Evolutionary conservation across 2,797 vertebrate genomes (phyloP).

Genomic region (Takifugu rubripes): DNA sequence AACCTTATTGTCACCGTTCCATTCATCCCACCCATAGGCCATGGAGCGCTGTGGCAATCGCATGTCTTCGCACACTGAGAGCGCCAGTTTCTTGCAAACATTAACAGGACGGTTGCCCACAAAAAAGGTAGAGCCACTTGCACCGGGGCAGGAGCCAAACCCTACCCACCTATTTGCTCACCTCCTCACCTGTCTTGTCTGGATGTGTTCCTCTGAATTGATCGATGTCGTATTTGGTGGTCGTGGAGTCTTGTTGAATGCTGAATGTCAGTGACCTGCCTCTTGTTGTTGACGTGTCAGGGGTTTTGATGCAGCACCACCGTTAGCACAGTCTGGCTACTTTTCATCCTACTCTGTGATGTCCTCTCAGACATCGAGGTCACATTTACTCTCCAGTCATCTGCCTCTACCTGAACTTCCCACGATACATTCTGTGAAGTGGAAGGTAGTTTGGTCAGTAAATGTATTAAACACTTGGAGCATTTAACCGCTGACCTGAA

Average conservation of each 20-base stretch:
- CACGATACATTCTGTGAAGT: neutral
- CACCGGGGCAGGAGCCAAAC: constrained; percentile 72
- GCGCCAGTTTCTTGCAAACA: constrained; percentile 99
- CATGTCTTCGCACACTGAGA: constrained; percentile 99
- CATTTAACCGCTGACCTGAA: too few species aligned
- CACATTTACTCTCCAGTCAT: neutral
- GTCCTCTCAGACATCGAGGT: too few species aligned
- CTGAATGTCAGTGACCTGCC: constrained; percentile 62
- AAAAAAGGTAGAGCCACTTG: constrained; percentile 97
- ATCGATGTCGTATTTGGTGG: constrained; percentile 72
- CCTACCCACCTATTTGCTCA: constrained; percentile 52
- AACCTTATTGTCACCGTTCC: constrained; percentile 93
- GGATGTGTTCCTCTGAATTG: constrained; percentile 66
- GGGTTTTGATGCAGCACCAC: constrained; percentile 23
- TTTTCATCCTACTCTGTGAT: constrained; percentile 18
- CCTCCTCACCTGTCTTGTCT: constrained; percentile 69
- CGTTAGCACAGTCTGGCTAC: constrained; percentile 31
- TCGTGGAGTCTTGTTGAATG: constrained; percentile 75
- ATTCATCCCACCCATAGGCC: constrained; percentile 98
- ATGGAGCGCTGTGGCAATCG: constrained; percentile 99
- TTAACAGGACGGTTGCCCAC: constrained; percentile 99
- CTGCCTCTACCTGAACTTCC: too few species aligned
- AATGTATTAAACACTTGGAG: neutral
- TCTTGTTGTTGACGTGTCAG: constrained; percentile 57
- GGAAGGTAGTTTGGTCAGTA: neutral